A percentile compares a stretch with the other conserved stretches of the same genome.
phyloP scores from a whole-genome alignment of 2,797 vertebrate species.

The Apogon hyalosoma region DNA sequence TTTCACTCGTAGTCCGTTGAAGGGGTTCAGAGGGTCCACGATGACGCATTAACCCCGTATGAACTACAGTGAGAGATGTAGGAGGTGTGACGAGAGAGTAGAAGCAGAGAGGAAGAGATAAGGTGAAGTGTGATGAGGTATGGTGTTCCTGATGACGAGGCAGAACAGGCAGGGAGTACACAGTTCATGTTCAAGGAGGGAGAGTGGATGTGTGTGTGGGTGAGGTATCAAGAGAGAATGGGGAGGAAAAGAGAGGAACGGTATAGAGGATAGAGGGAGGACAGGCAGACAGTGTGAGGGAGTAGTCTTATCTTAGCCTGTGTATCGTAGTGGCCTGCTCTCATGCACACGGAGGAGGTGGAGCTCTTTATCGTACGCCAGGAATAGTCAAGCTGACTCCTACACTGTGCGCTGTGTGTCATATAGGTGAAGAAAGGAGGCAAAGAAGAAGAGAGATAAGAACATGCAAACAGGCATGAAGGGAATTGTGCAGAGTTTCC shows the following conservation, averaged over 20 bases:
- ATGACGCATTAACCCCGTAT: slow-evolving; percentile 49
- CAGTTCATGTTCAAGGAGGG: slow-evolving; percentile 19
- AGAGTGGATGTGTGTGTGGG: slow-evolving; percentile 10
- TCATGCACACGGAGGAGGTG: slow-evolving; percentile 50
- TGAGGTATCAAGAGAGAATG: slow-evolving; percentile 21
- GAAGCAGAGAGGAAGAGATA: slow-evolving; percentile 59
- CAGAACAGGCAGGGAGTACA: slow-evolving; percentile 29
- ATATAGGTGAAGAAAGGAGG: slow-evolving; percentile 9
- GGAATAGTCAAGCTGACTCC: slow-evolving; percentile 54
- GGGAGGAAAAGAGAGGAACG: slow-evolving; percentile 43
- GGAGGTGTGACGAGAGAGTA: slow-evolving; percentile 53
- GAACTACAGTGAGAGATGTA: slow-evolving; percentile 43
- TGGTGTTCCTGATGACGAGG: slow-evolving; percentile 57
- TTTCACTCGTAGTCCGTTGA: slow-evolving; percentile 1
- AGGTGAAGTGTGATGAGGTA: slow-evolving; percentile 59
- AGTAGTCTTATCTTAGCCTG: slow-evolving; percentile 71
- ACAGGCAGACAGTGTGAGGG: slow-evolving; percentile 54
- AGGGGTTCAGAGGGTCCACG: slow-evolving; percentile 16
- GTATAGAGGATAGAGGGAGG: slow-evolving; percentile 55
- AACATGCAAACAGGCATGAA: not conserved
- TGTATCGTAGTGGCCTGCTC: slow-evolving; percentile 63
- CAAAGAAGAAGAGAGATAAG: not conserved
- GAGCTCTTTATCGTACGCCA: slow-evolving; percentile 50
- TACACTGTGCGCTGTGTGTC: slow-evolving; percentile 29
- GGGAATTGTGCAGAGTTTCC: no score